Evolutionary conservation across 2,797 vertebrate species (phyloP).

Genomic region (Cryptoblepharus egeriae): DNA sequence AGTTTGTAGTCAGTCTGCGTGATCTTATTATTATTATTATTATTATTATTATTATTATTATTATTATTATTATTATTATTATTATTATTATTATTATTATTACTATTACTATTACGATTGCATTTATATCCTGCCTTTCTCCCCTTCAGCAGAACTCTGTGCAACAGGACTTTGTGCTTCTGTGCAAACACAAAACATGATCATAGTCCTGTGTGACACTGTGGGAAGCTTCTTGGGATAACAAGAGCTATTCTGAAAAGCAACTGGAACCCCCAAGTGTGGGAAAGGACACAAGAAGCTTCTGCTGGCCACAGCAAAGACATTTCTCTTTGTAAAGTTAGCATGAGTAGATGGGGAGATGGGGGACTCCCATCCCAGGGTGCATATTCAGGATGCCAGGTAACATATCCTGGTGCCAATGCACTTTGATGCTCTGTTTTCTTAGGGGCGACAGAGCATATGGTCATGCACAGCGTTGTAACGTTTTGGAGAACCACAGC

Average conservation of each 20-base stretch:
- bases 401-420: not conserved
- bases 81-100: no score
- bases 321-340: constrained; percentile 11
- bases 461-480: constrained; percentile 26
- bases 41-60: no score
- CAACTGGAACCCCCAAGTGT: not conserved
- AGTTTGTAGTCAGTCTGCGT: no score
- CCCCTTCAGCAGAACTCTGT: no score
- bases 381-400: not conserved
- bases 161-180: no score
- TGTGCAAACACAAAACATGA: constrained; percentile 61
- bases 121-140: no score
- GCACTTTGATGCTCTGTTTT: not conserved
- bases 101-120: no score
- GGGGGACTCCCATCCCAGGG: no score
- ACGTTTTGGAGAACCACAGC: constrained; percentile 24
- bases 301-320: constrained; percentile 21
- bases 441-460: not conserved
- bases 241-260: constrained; percentile 28
- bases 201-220: constrained; percentile 2
- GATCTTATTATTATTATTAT: no score
- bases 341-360: not conserved
- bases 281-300: accelerated
- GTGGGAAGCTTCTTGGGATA: constrained; percentile 44
- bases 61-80: no score